phyloP scores from a whole-genome alignment of 2,888 invertebrate genomes.

The Aproaerema taeniolella region DNA sequence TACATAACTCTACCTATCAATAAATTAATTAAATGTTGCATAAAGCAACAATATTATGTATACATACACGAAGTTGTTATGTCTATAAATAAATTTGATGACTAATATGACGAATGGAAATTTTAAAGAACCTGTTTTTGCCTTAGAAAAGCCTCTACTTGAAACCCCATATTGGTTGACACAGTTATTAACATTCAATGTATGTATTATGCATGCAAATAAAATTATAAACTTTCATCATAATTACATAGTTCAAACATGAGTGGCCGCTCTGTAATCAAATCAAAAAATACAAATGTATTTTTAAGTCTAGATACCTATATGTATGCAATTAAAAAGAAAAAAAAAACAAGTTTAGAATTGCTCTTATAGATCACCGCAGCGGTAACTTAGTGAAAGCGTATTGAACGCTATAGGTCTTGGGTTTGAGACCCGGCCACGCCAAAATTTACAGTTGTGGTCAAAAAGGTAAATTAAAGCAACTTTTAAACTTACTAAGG shows the following conservation, averaged over 20 bases:
- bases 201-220: conserved; percentile 5
- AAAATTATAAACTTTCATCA: conserved; percentile 13
- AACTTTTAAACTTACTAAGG: conserved; percentile 69
- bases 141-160: conserved; percentile 1
- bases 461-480: too few species aligned
- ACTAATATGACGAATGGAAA: conserved; percentile 6
- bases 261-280: conserved; percentile 5
- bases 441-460: too few species aligned
- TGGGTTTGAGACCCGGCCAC: too few species aligned
- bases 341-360: too few species aligned
- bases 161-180: conserved; percentile 4
- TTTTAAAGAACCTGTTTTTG: not conserved
- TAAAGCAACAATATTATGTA: not conserved
- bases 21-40: not conserved
- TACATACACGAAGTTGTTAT: too few species aligned
- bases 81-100: conserved; percentile 5
- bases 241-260: conserved; percentile 7
- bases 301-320: too few species aligned
- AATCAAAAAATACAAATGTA: too few species aligned
- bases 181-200: conserved; percentile 13
- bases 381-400: too few species aligned
- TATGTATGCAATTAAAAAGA: too few species aligned
- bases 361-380: too few species aligned
- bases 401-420: too few species aligned
- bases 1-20: not conserved